phyloP scores from a whole-genome alignment of 2,888 invertebrate species.

The Hydropsyche betteni region DNA sequence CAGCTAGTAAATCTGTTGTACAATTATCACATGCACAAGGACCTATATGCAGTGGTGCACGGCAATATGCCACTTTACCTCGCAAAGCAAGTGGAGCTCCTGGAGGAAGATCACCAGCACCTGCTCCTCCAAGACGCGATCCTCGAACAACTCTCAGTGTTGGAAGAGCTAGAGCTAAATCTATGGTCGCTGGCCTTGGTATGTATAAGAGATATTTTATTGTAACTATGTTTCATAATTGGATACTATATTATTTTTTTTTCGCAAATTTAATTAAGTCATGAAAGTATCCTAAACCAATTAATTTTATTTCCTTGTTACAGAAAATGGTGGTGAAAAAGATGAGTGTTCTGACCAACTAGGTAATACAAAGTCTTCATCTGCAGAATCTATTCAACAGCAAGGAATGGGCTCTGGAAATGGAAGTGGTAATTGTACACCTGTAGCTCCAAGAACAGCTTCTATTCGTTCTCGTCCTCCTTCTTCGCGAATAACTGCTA shows the following conservation, averaged over 20 bases:
- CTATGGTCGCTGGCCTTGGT: constrained; percentile 92
- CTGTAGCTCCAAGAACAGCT: constrained; percentile 83
- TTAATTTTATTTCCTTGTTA: constrained; percentile 46
- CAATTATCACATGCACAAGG: constrained; percentile 61
- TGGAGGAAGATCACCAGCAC: constrained; percentile 79
- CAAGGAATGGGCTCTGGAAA: constrained; percentile 58
- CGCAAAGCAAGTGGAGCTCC: constrained; percentile 75
- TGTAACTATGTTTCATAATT: not conserved
- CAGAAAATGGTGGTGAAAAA: constrained; percentile 76
- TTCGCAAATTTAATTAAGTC: not conserved
- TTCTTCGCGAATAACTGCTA: constrained; percentile 87
- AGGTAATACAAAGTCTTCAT: constrained; percentile 79
- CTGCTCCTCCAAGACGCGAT: constrained; percentile 91
- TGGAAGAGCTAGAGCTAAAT: constrained; percentile 88
- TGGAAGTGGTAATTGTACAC: constrained; percentile 65
- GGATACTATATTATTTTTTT: not conserved
- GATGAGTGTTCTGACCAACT: constrained; percentile 76
- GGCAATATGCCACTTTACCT: constrained; percentile 86
- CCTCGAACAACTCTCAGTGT: constrained; percentile 95
- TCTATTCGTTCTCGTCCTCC: constrained; percentile 90
- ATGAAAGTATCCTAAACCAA: not conserved
- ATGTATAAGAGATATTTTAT: constrained; percentile 51
- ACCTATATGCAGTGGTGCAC: constrained; percentile 61
- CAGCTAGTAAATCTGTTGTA: constrained; percentile 66
- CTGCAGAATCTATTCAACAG: constrained; percentile 81